Evolutionary conservation across 1,140 invertebrate species (phyloP), one percentile per base, ranked within the genome.

Genomic region (Fopius arisanus): DNA sequence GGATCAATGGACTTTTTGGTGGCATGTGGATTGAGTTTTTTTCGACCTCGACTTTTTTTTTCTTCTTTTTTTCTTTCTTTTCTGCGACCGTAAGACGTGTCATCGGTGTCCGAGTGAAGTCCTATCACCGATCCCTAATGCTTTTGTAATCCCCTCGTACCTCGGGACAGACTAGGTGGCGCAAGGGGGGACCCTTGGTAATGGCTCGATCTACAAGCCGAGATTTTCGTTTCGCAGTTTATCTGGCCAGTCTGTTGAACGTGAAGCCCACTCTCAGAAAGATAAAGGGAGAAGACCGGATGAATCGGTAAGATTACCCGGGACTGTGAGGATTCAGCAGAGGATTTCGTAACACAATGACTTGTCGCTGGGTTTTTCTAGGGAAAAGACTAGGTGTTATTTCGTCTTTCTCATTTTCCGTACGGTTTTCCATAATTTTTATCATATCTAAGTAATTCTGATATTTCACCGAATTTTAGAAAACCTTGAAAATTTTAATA

Each of bases 81-180:
- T n/a, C 1, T 14, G 28, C n/a, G 29, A 41, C 37, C 65, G 29
- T 54, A 72, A 37, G 54, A 33, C 70, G 16, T 67, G 65, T 72
- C 37, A 66, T 68, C 63, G 65, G 66, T 71, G 62, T 67, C 37
- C 69, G 28, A 43, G 21, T 54, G 65, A 71, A 48, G 37, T 63
- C 59, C 33, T 63, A 67, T 67, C 43, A 43, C 31, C 43, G 70
- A 75, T 72, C 74, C 43, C 74, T 72, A 75, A 75, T 75, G 69
- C 69, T 19, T 43, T 14, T 65, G 67, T 75, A 75, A 72, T 72
- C 70, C 70, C 69, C 37, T 67, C 28, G 40, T 16, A 51, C 68
- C 37, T 26, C 16, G 54, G 29, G n/a, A n/a, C n/a, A n/a, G n/a
- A n/a, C n/a, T n/a, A n/a, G n/a, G n/a, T n/a, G n/a, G 12, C 14